Base-by-base conservation (phyloP, 2,113 vertebrate genomes). In the Symphodus melops region DNA sequence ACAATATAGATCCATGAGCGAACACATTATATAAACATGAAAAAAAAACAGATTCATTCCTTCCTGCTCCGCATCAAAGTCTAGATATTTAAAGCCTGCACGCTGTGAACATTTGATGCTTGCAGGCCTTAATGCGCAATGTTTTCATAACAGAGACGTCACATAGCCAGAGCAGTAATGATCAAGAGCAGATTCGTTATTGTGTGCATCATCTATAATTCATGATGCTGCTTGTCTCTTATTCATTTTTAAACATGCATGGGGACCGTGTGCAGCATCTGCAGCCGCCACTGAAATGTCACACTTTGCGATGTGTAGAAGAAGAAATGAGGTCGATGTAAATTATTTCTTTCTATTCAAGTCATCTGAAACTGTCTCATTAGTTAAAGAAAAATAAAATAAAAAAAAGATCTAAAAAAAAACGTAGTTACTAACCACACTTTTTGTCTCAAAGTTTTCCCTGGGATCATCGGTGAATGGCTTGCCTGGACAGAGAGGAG, bases 201-300 rank as follows among this genome's bases (percentile, higher is more conserved):
- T 12, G 55, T 68, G 57, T 58, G 33, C 46, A 39, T 9, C 25
- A 59, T 58, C 33, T 64, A 59, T 58, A 64, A 70, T 60, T 53
- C 6, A 75, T 64, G 12, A 11, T 8, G 65, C 46, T 25, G 57
- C 52, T 53, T 63, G 57, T 52, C 23, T 60, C 9, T 52, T 20
- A 59, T 75, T 52, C 3, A 70, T 75, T 70, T 81, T 76, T 81
- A 61, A 81, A 56, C 14, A 57, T 21, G 39, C 46, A 8, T 14
- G 39, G 52, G 56, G 48, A 17, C 54, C 1, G 51, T n/a, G 16
- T 23, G 55, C 14, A 49, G 56, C 41, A 51, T 16, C 33, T 21
- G n/a, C 39, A 56, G 37, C 62, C 14, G 5, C 16, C 55, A 49
- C 20, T 48, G 41, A 55, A 59, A 74, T 68, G 44, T 53, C 23